phyloP scores from a whole-genome alignment of 2,888 invertebrate genomes.

The Thumatha senex region DNA sequence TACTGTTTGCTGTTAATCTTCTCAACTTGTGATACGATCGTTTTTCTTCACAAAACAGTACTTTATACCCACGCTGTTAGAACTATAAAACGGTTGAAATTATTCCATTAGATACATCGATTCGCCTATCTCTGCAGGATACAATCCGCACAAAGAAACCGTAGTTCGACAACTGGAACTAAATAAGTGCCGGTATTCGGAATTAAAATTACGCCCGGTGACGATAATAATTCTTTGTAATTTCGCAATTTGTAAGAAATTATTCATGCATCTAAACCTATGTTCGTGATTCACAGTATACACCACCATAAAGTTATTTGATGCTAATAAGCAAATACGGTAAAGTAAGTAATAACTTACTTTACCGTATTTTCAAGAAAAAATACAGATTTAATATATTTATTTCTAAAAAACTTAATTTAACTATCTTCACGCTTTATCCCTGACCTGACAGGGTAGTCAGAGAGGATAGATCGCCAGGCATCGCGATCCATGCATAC shows the following conservation, averaged over 20 bases:
- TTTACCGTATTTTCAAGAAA: no score
- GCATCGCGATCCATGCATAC: no score
- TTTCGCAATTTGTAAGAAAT: slow-evolving; percentile 14
- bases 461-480: no score
- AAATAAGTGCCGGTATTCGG: slow-evolving; percentile 22
- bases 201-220: slow-evolving; percentile 15
- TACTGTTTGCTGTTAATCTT: slow-evolving; percentile 32
- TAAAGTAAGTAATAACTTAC: no score
- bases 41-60: slow-evolving; percentile 32
- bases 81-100: slow-evolving; percentile 34
- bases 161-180: slow-evolving; percentile 27
- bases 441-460: no score
- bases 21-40: slow-evolving; percentile 30
- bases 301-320: not conserved
- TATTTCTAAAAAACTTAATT: no score
- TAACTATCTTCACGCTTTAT: no score
- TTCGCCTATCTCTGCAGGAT: slow-evolving; percentile 31
- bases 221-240: slow-evolving; percentile 20
- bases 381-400: no score
- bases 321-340: not conserved
- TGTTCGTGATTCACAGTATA: not conserved
- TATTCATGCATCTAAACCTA: slow-evolving; percentile 18
- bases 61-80: slow-evolving; percentile 25
- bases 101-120: slow-evolving; percentile 34
- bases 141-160: slow-evolving; percentile 30